A percentile compares a stretch with the other conserved stretches of the same genome.
phyloP scores from a whole-genome alignment of 2,797 vertebrate genomes.

The Prionace glauca region DNA sequence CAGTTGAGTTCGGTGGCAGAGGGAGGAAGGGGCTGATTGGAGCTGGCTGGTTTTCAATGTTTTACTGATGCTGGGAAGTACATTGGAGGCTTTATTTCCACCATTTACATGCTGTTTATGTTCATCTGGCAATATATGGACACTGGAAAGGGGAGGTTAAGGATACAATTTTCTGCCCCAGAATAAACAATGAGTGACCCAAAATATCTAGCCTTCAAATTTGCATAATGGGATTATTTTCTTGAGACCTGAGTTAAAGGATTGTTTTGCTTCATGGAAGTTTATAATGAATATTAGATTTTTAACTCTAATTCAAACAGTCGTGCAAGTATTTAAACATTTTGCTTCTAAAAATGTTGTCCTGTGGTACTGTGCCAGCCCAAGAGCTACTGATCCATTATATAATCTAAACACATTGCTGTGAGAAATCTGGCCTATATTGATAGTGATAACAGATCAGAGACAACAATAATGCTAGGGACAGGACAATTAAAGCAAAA shows the following conservation, averaged over 20 bases:
- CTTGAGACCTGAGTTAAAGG: not conserved
- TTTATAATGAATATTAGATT: not conserved
- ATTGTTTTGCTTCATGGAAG: not conserved
- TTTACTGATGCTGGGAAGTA: not conserved
- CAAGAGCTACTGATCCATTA: not conserved
- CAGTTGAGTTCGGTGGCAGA: too few species aligned
- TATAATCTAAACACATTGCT: conserved; percentile 18
- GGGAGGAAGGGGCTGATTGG: too few species aligned
- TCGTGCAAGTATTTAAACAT: not conserved
- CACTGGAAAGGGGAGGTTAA: not conserved
- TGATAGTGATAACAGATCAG: conserved; percentile 29
- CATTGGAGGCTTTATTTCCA: not conserved
- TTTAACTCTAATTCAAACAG: not conserved
- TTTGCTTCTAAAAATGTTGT: not conserved
- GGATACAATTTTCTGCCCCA: not conserved
- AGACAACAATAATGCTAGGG: not conserved
- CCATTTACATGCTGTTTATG: not conserved
- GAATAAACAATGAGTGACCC: not conserved
- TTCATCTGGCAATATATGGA: not conserved
- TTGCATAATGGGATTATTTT: not conserved
- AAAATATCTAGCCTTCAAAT: not conserved
- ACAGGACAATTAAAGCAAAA: conserved; percentile 18
- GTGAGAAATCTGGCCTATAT: not conserved
- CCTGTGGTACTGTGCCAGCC: not conserved
- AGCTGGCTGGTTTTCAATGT: not conserved